Evolutionary conservation across 2,113 vertebrate species (phyloP).

Genomic region (Aspidoscelis tigris): DNA sequence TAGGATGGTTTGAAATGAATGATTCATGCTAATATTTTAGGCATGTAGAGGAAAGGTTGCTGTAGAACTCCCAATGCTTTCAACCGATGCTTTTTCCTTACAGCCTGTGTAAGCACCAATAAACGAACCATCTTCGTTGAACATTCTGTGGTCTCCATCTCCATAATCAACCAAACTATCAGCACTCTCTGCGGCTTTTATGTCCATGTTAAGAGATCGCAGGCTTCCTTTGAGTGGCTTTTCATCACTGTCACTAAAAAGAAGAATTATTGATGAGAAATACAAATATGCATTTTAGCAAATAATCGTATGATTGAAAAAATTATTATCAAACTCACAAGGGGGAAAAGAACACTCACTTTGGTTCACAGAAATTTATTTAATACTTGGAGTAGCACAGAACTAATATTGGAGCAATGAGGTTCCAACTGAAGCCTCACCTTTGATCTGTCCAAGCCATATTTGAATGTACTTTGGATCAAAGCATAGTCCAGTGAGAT

Average conservation of each 20-base stretch:
- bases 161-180: slow-evolving; percentile 96
- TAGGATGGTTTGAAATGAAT: slow-evolving; percentile 45
- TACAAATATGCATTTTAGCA: neutral
- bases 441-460: too few species aligned
- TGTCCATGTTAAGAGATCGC: slow-evolving; percentile 83
- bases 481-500: too few species aligned
- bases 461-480: too few species aligned
- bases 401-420: too few species aligned
- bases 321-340: neutral
- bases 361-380: neutral
- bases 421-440: too few species aligned
- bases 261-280: slow-evolving; percentile 55
- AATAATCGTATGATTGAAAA: neutral
- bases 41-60: slow-evolving; percentile 80
- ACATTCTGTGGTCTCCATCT: slow-evolving; percentile 90
- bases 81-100: slow-evolving; percentile 87
- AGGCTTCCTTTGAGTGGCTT: slow-evolving; percentile 95
- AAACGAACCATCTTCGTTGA: slow-evolving; percentile 97
- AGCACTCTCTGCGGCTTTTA: slow-evolving; percentile 88
- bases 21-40: slow-evolving; percentile 39
- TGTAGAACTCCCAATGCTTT: slow-evolving; percentile 84
- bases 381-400: too few species aligned
- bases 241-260: slow-evolving; percentile 91
- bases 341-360: neutral
- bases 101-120: slow-evolving; percentile 92